Base-by-base conservation (phyloP, 2,113 vertebrate species). In the Loxodonta africana region DNA sequence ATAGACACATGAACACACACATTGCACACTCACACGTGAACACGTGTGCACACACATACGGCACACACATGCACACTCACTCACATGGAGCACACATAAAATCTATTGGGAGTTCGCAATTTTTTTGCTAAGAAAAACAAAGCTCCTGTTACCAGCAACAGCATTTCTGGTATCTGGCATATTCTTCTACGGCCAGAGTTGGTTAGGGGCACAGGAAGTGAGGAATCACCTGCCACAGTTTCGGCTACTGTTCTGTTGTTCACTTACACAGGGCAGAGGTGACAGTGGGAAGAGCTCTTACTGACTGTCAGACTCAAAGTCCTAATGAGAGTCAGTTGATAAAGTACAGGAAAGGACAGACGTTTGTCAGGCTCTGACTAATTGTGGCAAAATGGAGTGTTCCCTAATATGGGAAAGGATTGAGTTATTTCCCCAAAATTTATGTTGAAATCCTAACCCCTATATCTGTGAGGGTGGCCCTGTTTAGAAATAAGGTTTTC, bases 141-240 rank as follows among this genome's bases (percentile, higher is more conserved):
- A 69, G 46, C 60, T 69, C 81, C 41, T 26, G n/a, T 86, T 18
- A 41, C 67, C 17, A 73, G 41, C 57, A 63, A 21, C 2, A 33
- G 65, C 12, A 1, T 48, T 90, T 9, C n/a, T 48, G 57, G 48
- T 41, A 46, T 57, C 80, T 67, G 26, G 9, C 10, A 4, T 71
- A 48, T 69, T 83, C 71, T 48, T 67, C 0, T 4, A 26, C 88
- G 77, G 41, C 8, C 41, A 15, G 26, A 33, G 46, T 0, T 28
- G 74, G 37, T 0, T 28, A 26, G 60, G n/a, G 65, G 65, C 83
- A 41, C 83, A 44, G 85, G 21, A 84, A 69, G 18, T 33, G 21
- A 71, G 89, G 53, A 21, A 2, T 23, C 5, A 0, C 71, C 25
- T 44, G 71, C n/a, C 53, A 7, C 0, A n/a, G 0, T 15, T 8